Percentiles rank a stretch among this genome's conserved stretches.
phyloP scores from a whole-genome alignment of 2,797 vertebrate genomes.

The Emydoidea blandingii region DNA sequence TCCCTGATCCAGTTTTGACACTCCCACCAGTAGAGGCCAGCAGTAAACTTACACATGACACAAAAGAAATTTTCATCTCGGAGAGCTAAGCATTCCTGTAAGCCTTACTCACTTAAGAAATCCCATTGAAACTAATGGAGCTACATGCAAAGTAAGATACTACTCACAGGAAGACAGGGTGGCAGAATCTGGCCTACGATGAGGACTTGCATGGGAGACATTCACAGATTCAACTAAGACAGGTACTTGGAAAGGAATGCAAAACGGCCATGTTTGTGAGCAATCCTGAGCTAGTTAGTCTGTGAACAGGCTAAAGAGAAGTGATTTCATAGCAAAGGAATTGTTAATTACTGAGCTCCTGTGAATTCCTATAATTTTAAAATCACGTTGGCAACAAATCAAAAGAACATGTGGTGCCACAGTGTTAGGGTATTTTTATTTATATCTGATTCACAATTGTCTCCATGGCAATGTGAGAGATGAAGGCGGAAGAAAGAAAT shows the following conservation, averaged over 20 bases:
- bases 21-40: conserved; percentile 15
- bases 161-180: neutral
- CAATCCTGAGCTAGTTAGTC: conserved; percentile 28
- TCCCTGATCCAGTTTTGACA: fast-evolving
- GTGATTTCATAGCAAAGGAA: conserved; percentile 35
- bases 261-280: conserved; percentile 18
- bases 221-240: neutral
- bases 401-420: conserved; percentile 77
- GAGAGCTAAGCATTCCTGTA: conserved; percentile 8
- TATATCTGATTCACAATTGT: conserved; percentile 82
- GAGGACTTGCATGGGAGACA: neutral
- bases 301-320: conserved; percentile 1
- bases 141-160: neutral
- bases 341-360: conserved; percentile 59
- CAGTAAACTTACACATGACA: neutral
- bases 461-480: conserved; percentile 80
- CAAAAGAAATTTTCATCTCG: neutral
- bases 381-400: conserved; percentile 61
- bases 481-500: conserved; percentile 72
- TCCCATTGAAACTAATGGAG: neutral
- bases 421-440: conserved; percentile 83
- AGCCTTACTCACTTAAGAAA: neutral
- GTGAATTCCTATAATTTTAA: conserved; percentile 66
- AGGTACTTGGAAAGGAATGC: conserved; percentile 9
- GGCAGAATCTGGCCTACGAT: neutral